These are phyloP conservation scores for Ivindomyrus marchei DNA, from an alignment of 2,113 vertebrate genomes.

Conservation along the genomic window DNA sequence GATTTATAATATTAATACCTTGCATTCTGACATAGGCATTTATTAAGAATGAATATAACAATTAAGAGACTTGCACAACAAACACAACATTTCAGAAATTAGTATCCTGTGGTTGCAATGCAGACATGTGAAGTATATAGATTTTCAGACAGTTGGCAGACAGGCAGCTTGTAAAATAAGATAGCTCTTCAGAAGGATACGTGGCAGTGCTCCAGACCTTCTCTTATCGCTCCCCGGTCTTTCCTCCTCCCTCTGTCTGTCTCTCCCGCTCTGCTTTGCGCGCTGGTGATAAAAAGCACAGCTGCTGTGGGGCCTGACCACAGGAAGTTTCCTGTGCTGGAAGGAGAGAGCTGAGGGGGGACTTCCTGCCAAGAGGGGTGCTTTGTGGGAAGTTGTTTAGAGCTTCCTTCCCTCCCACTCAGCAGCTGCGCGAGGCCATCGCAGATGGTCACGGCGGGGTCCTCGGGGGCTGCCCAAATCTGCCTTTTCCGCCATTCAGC, in stretches of 20 bases:
- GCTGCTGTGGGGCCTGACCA: not conserved
- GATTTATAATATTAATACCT: not conserved
- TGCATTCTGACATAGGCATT: not conserved
- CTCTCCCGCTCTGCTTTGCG: not conserved
- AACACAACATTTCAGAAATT: not conserved
- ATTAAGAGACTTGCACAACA: not conserved
- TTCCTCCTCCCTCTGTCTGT: not conserved
- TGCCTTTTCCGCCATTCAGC: not conserved
- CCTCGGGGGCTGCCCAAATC: not conserved
- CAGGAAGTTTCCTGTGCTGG: constrained; percentile 14
- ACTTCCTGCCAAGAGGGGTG: not conserved
- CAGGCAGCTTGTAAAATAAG: not conserved
- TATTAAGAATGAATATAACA: not conserved
- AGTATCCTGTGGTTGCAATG: not conserved
- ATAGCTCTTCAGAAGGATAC: not conserved
- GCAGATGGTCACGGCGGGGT: not conserved
- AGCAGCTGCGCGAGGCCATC: not conserved
- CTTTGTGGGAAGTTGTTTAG: not conserved
- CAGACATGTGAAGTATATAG: not conserved
- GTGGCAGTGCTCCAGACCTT: not conserved
- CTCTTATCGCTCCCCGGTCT: not conserved
- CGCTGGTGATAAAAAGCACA: not conserved
- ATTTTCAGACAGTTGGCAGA: not conserved
- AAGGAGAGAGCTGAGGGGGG: not conserved
- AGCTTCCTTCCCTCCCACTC: not conserved